Evolutionary conservation across 2,797 vertebrate species (phyloP).

Genomic region (Octomys mimax): DNA sequence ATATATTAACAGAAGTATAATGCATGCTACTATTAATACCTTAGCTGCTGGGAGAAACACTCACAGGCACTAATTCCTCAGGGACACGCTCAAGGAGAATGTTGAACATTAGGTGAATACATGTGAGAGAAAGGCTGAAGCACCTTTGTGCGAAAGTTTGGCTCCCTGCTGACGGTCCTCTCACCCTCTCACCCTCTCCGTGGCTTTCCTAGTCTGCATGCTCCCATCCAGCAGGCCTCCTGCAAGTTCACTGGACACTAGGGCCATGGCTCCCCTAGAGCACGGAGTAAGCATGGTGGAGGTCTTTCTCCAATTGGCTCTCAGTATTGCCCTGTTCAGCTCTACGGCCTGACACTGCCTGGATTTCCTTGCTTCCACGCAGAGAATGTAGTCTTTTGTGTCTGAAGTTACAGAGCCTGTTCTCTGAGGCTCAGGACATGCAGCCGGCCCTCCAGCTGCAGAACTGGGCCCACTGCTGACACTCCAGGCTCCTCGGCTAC

Average conservation of each 20-base stretch:
- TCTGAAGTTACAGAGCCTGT: conserved; percentile 31
- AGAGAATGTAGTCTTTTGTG: neutral
- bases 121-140: conserved; percentile 31
- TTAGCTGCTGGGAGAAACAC: conserved; percentile 3
- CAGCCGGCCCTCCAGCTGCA: conserved; percentile 17
- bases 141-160: conserved; percentile 13
- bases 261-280: neutral
- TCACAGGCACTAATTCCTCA: conserved; percentile 8
- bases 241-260: neutral
- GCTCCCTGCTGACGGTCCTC: conserved; percentile 19
- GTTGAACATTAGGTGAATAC: conserved; percentile 36
- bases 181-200: conserved; percentile 12
- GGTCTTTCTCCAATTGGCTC: conserved; percentile 61
- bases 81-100: neutral
- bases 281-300: conserved; percentile 1
- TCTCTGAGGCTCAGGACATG: neutral
- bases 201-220: conserved; percentile 39
- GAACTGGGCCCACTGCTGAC: conserved; percentile 21
- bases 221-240: neutral
- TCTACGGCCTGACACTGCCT: conserved; percentile 7
- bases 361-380: neutral
- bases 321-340: conserved; percentile 52
- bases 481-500: conserved; percentile 37
- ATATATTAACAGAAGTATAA: neutral
- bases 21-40: conserved; percentile 17